These are phyloP conservation scores for Lagorchestes hirsutus DNA, from an alignment of 2,797 vertebrate species.

Conservation along the genomic window DNA sequence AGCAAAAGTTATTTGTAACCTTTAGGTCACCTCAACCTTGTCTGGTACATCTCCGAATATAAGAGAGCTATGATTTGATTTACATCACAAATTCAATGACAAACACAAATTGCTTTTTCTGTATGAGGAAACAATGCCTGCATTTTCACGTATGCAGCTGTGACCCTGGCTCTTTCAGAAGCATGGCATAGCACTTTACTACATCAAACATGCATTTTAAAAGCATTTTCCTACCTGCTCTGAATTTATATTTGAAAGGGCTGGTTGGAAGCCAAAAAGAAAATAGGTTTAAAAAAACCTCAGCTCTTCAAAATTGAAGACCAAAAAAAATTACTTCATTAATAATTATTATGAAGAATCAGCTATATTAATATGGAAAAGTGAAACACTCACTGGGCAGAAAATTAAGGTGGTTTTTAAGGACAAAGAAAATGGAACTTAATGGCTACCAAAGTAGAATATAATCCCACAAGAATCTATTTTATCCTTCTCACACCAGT, in stretches of 20 bases:
- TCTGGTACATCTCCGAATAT: slow-evolving; percentile 58
- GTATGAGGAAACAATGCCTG: slow-evolving; percentile 71
- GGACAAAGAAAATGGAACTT: slow-evolving; percentile 48
- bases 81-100: slow-evolving; percentile 68
- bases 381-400: not conserved
- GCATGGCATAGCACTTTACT: slow-evolving; percentile 59
- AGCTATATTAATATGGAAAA: slow-evolving; percentile 38
- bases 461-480: slow-evolving; percentile 32
- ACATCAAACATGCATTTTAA: slow-evolving; percentile 75
- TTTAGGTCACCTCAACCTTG: slow-evolving; percentile 71
- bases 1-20: slow-evolving; percentile 70
- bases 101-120: slow-evolving; percentile 70
- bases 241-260: slow-evolving; percentile 78
- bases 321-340: not conserved
- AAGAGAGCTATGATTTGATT: slow-evolving; percentile 73
- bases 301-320: slow-evolving; percentile 51
- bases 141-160: slow-evolving; percentile 72
- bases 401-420: slow-evolving; percentile 4
- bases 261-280: slow-evolving; percentile 40
- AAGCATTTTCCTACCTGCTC: slow-evolving; percentile 79
- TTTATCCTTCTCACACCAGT: slow-evolving; percentile 40
- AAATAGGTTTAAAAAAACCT: not conserved
- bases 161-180: slow-evolving; percentile 73
- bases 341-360: slow-evolving; percentile 46
- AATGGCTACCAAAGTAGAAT: not conserved